Evolutionary conservation across 2,888 invertebrate species (phyloP).

Genomic region (Coecobrya sp.): DNA sequence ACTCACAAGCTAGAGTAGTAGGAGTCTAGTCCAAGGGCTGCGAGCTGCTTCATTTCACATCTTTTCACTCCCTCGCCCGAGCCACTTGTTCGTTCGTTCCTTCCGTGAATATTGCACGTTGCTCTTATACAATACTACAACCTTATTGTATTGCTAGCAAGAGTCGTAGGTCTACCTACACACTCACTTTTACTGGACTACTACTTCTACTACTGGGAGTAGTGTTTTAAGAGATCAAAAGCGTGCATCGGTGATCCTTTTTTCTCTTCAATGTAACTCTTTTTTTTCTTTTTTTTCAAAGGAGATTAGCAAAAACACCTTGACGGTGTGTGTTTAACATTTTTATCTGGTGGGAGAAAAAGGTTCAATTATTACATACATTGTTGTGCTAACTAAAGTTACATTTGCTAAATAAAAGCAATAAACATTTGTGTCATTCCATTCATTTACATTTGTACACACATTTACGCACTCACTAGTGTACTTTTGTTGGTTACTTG

Average conservation of each 20-base stretch:
- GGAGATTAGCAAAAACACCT: constrained; percentile 43
- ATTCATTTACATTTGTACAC: constrained; percentile 37
- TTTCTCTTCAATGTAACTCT: constrained; percentile 36
- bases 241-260: constrained; percentile 72
- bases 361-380: background rate
- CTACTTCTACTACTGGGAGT: background rate
- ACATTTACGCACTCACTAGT: background rate
- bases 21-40: constrained; percentile 82
- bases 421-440: constrained; percentile 31
- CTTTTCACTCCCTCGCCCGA: constrained; percentile 82
- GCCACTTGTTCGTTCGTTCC: constrained; percentile 78
- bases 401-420: background rate
- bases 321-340: constrained; percentile 28
- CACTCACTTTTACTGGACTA: background rate
- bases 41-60: constrained; percentile 81
- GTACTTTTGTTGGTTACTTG: background rate
- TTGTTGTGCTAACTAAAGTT: background rate
- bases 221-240: constrained; percentile 58
- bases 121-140: background rate
- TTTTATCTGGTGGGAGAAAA: background rate
- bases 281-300: constrained; percentile 30
- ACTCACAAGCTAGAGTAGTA: constrained; percentile 51
- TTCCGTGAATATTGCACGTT: constrained; percentile 60
- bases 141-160: background rate
- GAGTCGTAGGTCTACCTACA: constrained; percentile 31